Evolutionary conservation across 2,888 invertebrate species (phyloP).

Genomic region (Athetis lepigone): DNA sequence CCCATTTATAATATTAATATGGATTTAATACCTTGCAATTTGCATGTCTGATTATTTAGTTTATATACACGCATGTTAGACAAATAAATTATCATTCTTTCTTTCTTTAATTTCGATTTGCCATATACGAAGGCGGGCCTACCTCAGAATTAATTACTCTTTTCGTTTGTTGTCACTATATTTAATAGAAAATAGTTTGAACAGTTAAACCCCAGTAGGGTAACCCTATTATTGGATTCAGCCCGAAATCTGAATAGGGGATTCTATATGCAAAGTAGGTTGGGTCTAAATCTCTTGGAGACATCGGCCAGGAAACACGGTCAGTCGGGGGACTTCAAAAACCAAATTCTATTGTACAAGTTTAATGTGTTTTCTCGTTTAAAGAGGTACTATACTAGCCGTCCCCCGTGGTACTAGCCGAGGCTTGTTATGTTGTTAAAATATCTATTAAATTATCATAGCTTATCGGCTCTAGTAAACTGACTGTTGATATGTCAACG

Average conservation of each 20-base stretch:
- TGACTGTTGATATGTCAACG: too few species aligned
- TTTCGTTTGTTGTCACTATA: not conserved
- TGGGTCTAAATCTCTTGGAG: constrained; percentile 27
- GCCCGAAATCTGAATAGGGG: constrained; percentile 29
- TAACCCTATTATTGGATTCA: constrained; percentile 38
- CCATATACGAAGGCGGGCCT: not conserved
- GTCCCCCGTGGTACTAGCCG: too few species aligned
- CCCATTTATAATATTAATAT: too few species aligned
- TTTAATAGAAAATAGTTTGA: constrained; percentile 23
- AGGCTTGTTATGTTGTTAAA: too few species aligned
- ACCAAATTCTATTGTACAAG: constrained; percentile 10
- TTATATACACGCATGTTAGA: not conserved
- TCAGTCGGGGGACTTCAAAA: not conserved
- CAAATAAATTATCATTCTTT: not conserved
- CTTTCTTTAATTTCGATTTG: not conserved
- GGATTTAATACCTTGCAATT: too few species aligned
- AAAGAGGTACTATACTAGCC: too few species aligned
- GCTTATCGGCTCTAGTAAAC: too few species aligned
- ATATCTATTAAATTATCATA: too few species aligned
- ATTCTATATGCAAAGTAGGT: constrained; percentile 47
- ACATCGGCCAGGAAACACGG: constrained; percentile 25
- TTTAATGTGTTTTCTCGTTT: not conserved
- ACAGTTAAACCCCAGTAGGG: constrained; percentile 14
- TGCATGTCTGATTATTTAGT: too few species aligned
- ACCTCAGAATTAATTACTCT: not conserved